Evolutionary conservation across 2,797 vertebrate genomes (phyloP).

Genomic region (Tapirus indicus): DNA sequence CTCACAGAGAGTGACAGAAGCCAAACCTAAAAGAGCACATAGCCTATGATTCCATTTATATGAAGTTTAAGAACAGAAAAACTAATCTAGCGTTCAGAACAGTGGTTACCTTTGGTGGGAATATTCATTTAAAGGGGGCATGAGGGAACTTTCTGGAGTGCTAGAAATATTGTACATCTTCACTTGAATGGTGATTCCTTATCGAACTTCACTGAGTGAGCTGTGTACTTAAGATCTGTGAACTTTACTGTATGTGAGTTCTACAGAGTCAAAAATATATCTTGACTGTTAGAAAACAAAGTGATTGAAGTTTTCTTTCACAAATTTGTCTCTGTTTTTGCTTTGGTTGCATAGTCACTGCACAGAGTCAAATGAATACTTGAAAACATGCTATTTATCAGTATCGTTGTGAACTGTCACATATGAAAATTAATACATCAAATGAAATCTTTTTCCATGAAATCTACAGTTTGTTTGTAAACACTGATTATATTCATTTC

Average conservation of each 20-base stretch:
- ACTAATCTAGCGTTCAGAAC: neutral
- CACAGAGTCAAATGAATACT: neutral
- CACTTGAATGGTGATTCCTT: neutral
- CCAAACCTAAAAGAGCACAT: neutral
- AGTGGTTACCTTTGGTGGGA: neutral
- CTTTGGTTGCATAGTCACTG: neutral
- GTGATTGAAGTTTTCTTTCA: neutral
- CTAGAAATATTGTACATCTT: neutral
- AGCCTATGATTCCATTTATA: neutral
- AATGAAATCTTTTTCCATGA: constrained; percentile 26
- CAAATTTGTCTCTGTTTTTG: neutral
- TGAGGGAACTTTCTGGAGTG: neutral
- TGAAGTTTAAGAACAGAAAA: neutral
- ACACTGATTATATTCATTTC: neutral
- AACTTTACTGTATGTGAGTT: neutral
- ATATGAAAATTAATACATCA: neutral
- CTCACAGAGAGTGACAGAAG: neutral
- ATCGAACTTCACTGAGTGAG: neutral
- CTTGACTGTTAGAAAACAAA: neutral
- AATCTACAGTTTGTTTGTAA: constrained; percentile 16
- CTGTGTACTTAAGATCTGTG: neutral
- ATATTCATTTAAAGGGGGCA: neutral
- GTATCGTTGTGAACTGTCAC: neutral
- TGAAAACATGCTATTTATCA: constrained; percentile 3
- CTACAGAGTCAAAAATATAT: constrained; percentile 16